Percentiles rank a stretch among this genome's conserved stretches.
These are phyloP conservation scores for Neosilurus hyrtlii DNA, from an alignment of 2,797 vertebrate species.

Conservation along the genomic window DNA sequence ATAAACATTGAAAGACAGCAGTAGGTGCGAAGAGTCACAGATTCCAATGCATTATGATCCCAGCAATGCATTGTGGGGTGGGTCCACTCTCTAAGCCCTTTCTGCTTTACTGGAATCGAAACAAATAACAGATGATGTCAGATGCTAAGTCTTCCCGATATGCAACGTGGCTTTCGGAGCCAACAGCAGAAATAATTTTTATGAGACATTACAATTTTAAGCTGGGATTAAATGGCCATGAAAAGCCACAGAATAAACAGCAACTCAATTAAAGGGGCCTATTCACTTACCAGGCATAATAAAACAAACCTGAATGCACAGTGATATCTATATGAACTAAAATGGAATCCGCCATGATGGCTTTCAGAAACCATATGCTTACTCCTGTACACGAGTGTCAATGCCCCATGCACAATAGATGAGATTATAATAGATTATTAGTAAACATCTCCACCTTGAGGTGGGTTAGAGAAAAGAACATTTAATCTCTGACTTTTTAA, in stretches of 20 bases:
- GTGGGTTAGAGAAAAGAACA: no score
- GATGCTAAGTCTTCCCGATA: neutral
- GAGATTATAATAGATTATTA: no score
- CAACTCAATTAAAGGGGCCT: neutral
- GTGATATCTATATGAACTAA: no score
- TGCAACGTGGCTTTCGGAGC: neutral
- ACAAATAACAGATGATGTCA: slow-evolving; percentile 7
- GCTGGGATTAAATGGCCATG: neutral
- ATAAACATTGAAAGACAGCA: slow-evolving; percentile 3
- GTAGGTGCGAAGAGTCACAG: slow-evolving; percentile 8
- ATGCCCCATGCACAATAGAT: no score
- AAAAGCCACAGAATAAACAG: neutral
- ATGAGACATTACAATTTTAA: no score
- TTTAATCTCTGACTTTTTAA: no score
- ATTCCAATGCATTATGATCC: slow-evolving; percentile 1
- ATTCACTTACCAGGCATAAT: no score
- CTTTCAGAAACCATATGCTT: no score
- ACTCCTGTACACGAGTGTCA: no score
- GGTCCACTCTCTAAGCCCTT: neutral
- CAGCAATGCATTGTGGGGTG: neutral
- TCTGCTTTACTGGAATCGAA: neutral
- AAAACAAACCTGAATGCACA: no score
- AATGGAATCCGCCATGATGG: no score
- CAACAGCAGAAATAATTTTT: neutral
- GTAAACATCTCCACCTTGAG: no score